phyloP scores from a whole-genome alignment of 2,113 vertebrate genomes.

The Myodes glareolus region DNA sequence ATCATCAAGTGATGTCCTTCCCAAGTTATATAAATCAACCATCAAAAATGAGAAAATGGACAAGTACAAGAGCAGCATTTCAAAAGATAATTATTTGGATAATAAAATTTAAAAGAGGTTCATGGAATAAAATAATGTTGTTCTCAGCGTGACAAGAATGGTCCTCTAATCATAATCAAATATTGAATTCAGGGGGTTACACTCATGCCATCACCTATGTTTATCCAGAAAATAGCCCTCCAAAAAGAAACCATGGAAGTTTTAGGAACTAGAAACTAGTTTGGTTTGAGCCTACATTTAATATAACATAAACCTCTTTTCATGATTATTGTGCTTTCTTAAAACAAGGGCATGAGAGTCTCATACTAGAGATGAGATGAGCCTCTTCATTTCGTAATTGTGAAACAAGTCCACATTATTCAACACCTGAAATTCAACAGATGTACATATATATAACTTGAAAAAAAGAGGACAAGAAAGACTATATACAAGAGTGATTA shows the following conservation, averaged over 20 bases:
- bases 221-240: neutral
- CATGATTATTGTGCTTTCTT: neutral
- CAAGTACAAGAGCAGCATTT: constrained; percentile 48
- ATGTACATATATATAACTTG: neutral
- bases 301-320: constrained; percentile 8
- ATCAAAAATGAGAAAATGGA: constrained; percentile 42
- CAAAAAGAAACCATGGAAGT: neutral
- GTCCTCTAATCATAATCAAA: constrained; percentile 38
- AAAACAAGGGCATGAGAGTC: neutral
- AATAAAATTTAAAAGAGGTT: constrained; percentile 22
- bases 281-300: constrained; percentile 5
- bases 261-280: constrained; percentile 32
- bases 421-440: neutral
- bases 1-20: constrained; percentile 42
- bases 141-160: neutral
- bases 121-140: neutral
- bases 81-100: constrained; percentile 40
- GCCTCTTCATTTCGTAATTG: neutral
- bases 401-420: neutral
- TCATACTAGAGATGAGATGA: neutral
- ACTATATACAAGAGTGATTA: neutral
- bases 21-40: constrained; percentile 53
- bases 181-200: neutral
- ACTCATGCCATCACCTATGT: neutral
- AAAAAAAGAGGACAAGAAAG: neutral